These are phyloP conservation scores for Ctena decussata DNA, from an alignment of 2,888 invertebrate species.

Conservation along the genomic window DNA sequence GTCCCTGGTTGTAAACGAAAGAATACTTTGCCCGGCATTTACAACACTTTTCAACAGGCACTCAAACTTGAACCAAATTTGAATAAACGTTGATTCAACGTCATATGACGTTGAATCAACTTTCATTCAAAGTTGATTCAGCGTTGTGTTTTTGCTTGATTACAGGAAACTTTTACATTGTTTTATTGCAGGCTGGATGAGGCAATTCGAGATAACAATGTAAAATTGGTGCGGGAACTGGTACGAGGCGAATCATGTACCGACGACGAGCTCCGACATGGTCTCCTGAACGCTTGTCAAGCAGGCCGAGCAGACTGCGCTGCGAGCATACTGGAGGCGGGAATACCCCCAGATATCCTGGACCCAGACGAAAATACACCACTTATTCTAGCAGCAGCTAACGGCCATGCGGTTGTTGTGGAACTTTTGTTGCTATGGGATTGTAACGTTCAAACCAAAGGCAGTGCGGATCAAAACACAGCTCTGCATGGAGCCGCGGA, in stretches of 20 bases:
- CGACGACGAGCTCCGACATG: conserved; percentile 61
- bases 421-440: conserved; percentile 79
- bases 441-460: conserved; percentile 70
- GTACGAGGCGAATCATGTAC: conserved; percentile 33
- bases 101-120: no score
- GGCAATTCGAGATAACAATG: conserved; percentile 52
- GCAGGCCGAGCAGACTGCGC: conserved; percentile 72
- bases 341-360: conserved; percentile 71
- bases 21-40: no score
- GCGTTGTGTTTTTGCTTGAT: no score
- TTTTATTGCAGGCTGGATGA: conserved; percentile 46
- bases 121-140: no score
- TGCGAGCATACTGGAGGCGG: conserved; percentile 72
- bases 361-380: conserved; percentile 69
- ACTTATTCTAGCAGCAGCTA: conserved; percentile 73
- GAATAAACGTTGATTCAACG: no score
- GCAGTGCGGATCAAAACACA: conserved; percentile 75
- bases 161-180: no score
- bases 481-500: conserved; percentile 81
- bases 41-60: no score
- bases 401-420: conserved; percentile 74
- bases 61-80: no score
- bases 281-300: conserved; percentile 67
- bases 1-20: no score
- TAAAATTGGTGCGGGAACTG: conserved; percentile 43